phyloP scores from a whole-genome alignment of 2,113 vertebrate genomes.

The Zeus faber region DNA sequence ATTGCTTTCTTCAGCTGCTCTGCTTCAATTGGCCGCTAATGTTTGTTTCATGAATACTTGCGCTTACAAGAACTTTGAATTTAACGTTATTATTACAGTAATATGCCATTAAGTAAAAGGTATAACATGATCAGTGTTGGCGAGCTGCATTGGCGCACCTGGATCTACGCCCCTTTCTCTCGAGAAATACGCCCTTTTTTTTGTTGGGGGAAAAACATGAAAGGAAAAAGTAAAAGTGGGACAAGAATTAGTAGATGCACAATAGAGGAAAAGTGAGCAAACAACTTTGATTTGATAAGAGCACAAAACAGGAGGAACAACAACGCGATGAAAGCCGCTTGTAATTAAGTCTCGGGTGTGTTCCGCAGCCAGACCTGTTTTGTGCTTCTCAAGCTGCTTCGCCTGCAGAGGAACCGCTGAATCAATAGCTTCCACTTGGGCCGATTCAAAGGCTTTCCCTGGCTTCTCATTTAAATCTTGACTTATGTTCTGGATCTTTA shows the following conservation, averaged over 20 bases:
- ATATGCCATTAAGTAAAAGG: too few relatives aligned
- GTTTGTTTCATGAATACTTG: too few relatives aligned
- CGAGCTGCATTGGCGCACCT: too few relatives aligned
- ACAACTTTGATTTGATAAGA: background rate
- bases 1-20: too few relatives aligned
- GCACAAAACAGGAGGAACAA: background rate
- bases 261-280: background rate
- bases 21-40: too few relatives aligned
- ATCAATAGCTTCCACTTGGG: conserved; percentile 44
- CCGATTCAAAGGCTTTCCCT: conserved; percentile 26
- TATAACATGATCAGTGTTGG: too few relatives aligned
- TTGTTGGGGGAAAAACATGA: background rate
- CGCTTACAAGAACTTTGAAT: too few relatives aligned
- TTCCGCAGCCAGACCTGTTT: background rate
- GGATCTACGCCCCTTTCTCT: too few relatives aligned
- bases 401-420: conserved; percentile 18
- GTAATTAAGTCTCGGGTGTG: background rate
- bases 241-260: background rate
- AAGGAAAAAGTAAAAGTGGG: background rate
- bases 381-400: background rate
- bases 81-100: too few relatives aligned
- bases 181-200: background rate
- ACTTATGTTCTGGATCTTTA: conserved; percentile 35
- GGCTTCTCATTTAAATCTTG: conserved; percentile 40
- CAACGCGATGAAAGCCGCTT: background rate